Conservation (phyloP, 2,797 vertebrate genomes). For the Acrossocheilus wenchowensis region DNA sequence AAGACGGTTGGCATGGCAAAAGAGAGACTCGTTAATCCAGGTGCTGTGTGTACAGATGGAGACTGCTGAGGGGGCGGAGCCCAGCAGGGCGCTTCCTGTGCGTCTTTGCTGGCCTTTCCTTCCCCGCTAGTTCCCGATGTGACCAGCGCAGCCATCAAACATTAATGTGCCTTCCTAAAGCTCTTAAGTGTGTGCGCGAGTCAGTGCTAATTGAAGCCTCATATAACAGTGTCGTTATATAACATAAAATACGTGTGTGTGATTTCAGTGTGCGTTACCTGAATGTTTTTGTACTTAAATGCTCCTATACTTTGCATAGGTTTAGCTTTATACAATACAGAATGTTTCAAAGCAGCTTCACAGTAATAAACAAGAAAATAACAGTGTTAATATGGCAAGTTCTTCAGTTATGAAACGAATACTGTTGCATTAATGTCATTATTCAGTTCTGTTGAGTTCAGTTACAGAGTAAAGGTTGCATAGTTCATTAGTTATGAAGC, state of each 20-base stretch:
- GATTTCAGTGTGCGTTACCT: not conserved
- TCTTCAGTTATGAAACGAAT: not conserved
- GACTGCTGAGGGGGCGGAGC: conserved; percentile 37
- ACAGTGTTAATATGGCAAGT: not conserved
- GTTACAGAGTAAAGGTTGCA: not conserved
- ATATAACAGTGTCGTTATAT: not conserved
- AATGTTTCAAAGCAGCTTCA: not conserved
- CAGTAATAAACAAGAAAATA: not conserved
- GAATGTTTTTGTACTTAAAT: not conserved
- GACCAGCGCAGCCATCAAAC: conserved; percentile 37
- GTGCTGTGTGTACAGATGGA: conserved; percentile 49
- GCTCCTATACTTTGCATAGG: not conserved
- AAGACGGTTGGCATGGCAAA: conserved; percentile 44
- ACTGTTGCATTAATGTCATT: not conserved
- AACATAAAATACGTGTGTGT: not conserved
- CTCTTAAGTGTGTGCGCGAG: conserved; percentile 21
- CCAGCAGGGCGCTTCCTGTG: conserved; percentile 71
- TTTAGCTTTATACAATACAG: not conserved
- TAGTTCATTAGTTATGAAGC: not conserved
- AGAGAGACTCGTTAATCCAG: conserved; percentile 49
- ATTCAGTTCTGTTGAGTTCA: not conserved
- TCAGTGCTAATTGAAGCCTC: not conserved
- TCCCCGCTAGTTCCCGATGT: conserved; percentile 59
- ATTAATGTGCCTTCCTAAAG: conserved; percentile 36
- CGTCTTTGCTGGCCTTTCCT: conserved; percentile 73